A percentile compares a stretch with the other conserved stretches of the same genome.
phyloP scores from a whole-genome alignment of 2,797 vertebrate genomes.

The Myotis planiceps region DNA sequence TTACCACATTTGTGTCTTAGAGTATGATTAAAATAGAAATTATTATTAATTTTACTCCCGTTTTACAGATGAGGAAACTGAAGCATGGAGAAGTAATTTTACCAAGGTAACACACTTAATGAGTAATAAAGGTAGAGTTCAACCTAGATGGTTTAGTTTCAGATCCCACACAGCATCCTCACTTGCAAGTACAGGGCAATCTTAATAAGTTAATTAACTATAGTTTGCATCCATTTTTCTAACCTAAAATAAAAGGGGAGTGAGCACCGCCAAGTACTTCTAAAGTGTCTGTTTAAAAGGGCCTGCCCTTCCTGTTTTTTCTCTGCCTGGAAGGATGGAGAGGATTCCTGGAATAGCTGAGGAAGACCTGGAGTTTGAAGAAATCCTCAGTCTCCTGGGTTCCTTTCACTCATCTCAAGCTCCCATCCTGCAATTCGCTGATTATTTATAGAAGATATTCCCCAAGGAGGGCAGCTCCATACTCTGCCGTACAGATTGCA shows the following conservation, averaged over 20 bases:
- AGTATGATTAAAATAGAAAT: background rate
- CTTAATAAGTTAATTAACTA: background rate
- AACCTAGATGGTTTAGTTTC: background rate
- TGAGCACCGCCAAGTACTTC: background rate
- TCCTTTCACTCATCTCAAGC: constrained; percentile 47
- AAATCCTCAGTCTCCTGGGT: constrained; percentile 30
- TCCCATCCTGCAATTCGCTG: constrained; percentile 46
- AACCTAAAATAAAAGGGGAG: background rate
- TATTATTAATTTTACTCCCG: background rate
- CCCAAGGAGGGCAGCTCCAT: constrained; percentile 55
- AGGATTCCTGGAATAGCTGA: constrained; percentile 40
- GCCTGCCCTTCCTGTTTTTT: background rate
- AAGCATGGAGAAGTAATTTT: background rate
- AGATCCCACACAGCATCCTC: background rate
- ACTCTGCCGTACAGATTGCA: constrained; percentile 71
- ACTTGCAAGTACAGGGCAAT: background rate
- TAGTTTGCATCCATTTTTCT: background rate
- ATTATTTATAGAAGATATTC: constrained; percentile 79
- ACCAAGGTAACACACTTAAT: background rate
- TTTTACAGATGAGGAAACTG: background rate
- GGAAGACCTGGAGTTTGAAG: background rate
- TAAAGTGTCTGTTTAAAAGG: background rate
- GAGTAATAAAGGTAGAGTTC: background rate
- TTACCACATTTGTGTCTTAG: background rate
- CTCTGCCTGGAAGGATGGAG: background rate